Evolutionary conservation across 2,797 vertebrate species (phyloP).

Genomic region (Iguana delicatissima): DNA sequence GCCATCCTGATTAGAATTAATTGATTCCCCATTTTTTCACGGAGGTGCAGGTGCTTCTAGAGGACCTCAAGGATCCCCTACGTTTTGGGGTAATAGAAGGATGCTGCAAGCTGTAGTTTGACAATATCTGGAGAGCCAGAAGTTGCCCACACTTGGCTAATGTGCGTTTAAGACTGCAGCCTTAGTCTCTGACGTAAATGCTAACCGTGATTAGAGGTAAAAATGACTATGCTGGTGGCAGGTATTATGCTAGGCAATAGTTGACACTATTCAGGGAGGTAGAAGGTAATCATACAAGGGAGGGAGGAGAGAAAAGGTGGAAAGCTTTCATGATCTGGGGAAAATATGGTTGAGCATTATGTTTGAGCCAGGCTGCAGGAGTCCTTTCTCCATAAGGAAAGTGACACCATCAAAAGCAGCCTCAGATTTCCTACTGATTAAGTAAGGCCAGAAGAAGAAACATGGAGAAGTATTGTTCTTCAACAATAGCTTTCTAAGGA

Average conservation of each 20-base stretch:
- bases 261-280: not conserved
- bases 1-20: no score
- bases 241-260: not conserved
- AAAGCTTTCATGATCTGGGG: not conserved
- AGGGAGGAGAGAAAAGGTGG: not conserved
- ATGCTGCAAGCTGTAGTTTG: not conserved
- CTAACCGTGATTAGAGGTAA: not conserved
- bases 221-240: not conserved
- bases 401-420: not conserved
- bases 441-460: not conserved
- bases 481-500: slow-evolving; percentile 2
- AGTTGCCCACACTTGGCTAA: not conserved
- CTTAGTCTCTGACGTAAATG: not conserved
- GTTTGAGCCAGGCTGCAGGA: not conserved
- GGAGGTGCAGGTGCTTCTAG: no score
- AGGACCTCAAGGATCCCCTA: no score
- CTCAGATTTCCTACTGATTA: not conserved
- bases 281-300: not conserved
- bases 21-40: no score
- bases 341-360: not conserved
- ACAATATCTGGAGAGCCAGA: not conserved
- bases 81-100: no score
- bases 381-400: not conserved
- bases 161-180: not conserved
- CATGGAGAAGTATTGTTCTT: not conserved